Percentiles rank a stretch among this genome's conserved stretches.
Conservation (phyloP, 2,113 vertebrate genomes). For the Archocentrus centrarchus region DNA sequence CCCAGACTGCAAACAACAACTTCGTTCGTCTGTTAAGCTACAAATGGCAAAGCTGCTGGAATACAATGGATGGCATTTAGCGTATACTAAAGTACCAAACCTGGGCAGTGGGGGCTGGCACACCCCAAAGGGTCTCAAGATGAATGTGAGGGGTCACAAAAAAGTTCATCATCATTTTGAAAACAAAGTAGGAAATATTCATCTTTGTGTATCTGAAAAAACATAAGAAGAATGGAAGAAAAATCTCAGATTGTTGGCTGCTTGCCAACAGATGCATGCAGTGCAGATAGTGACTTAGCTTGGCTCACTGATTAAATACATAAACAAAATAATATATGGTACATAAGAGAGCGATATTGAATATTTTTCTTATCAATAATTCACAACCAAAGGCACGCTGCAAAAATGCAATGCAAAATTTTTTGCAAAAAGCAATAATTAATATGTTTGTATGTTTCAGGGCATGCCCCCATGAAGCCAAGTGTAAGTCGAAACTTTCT, state of each 20-base stretch:
- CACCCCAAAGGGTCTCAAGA: neutral
- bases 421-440: too few species aligned
- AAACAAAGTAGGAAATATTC: neutral
- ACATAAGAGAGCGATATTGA: neutral
- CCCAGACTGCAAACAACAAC: constrained; percentile 23
- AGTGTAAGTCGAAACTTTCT: too few species aligned
- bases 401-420: neutral
- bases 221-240: neutral
- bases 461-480: too few species aligned
- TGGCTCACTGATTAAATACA: neutral
- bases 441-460: too few species aligned
- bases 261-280: neutral
- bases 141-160: neutral
- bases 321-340: neutral
- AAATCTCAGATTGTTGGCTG: neutral
- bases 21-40: neutral
- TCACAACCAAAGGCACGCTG: neutral
- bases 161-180: neutral
- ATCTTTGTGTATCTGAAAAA: neutral
- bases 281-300: neutral
- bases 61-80: neutral
- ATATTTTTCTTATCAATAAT: neutral
- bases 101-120: neutral
- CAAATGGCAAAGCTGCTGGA: neutral
- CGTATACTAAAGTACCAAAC: neutral